Conservation (phyloP, 1,140 invertebrate genomes). For the Rhagoletis zephyria region DNA sequence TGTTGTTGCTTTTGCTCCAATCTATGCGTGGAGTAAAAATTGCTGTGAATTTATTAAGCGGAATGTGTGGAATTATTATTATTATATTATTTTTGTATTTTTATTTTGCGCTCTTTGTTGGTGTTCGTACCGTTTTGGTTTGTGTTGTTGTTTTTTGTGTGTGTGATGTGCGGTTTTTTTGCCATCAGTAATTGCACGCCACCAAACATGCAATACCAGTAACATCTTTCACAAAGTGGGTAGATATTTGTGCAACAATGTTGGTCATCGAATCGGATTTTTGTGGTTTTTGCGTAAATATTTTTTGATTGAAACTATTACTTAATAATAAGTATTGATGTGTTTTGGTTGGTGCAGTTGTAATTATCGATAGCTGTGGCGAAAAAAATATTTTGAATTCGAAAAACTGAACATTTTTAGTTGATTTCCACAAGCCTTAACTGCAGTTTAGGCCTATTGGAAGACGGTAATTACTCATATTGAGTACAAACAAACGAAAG, state of each 20-base stretch:
- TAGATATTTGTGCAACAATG: background rate
- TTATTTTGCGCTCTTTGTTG: conserved; percentile 11
- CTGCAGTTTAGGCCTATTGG: too few species aligned
- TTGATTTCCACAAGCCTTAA: too few species aligned
- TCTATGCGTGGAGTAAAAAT: conserved; percentile 37
- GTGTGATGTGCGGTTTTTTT: conserved; percentile 53
- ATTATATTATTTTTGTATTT: conserved; percentile 24
- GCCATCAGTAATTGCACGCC: background rate
- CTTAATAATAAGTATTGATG: background rate
- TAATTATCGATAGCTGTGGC: too few species aligned
- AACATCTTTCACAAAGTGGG: background rate
- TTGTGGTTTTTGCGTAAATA: background rate
- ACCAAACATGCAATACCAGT: conserved; percentile 18
- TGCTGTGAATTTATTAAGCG: conserved; percentile 40
- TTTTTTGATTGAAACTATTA: too few species aligned
- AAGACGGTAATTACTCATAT: too few species aligned
- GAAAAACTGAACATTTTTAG: too few species aligned
- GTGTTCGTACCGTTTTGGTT: conserved; percentile 58
- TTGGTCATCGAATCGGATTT: background rate
- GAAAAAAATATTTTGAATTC: too few species aligned
- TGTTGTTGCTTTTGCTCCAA: background rate
- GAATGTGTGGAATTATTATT: conserved; percentile 39
- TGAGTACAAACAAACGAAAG: too few species aligned
- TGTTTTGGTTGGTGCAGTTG: too few species aligned
- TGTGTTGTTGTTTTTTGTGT: background rate